Conservation (phyloP, 2,888 invertebrate species). For the Mylabris sibirica region DNA sequence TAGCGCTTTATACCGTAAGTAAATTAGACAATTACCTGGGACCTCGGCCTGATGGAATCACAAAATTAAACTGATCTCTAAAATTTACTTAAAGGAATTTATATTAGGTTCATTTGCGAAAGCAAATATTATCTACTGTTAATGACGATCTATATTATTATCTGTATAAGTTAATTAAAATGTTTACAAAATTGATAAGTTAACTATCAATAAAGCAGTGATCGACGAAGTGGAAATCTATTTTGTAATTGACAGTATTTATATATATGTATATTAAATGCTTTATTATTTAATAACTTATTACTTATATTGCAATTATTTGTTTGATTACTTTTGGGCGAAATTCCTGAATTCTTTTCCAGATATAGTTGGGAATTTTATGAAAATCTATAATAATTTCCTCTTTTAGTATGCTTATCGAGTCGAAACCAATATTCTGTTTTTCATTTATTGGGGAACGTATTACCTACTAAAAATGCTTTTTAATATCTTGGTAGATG, state of each 20-base stretch:
- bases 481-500: slow-evolving; percentile 42
- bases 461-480: slow-evolving; percentile 43
- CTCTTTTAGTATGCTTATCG: slow-evolving; percentile 44
- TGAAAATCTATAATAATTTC: slow-evolving; percentile 43
- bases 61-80: too few species aligned
- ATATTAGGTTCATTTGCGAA: too few species aligned
- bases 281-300: neutral
- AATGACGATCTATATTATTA: too few species aligned
- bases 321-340: too few species aligned
- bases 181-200: neutral
- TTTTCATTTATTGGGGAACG: slow-evolving; percentile 41
- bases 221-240: neutral
- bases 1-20: too few species aligned
- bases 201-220: neutral
- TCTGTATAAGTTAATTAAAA: neutral
- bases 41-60: too few species aligned
- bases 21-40: too few species aligned
- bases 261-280: neutral
- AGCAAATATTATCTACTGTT: too few species aligned
- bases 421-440: slow-evolving; percentile 49
- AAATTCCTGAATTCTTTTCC: neutral
- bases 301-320: too few species aligned
- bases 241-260: neutral
- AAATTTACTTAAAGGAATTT: too few species aligned
- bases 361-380: slow-evolving; percentile 24